Percentiles rank a stretch among this genome's conserved stretches.
Evolutionary conservation across 64 coral and sea anemone genomes (phyloP).

Genomic region (Acropora tenuis): DNA sequence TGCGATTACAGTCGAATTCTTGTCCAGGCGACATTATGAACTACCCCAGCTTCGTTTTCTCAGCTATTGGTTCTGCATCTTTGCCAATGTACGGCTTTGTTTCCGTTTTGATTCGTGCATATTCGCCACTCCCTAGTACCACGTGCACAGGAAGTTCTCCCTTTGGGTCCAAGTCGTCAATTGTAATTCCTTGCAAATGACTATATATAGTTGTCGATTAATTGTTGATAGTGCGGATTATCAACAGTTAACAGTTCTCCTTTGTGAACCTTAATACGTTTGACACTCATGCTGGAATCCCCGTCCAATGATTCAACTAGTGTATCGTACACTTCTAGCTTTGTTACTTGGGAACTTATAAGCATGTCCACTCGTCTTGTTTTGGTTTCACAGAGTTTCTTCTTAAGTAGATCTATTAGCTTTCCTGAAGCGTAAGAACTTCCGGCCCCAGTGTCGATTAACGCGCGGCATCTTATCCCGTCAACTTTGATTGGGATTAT

Average conservation of each 20-base stretch:
- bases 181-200: conserved; percentile 29
- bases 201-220: conserved; percentile 15
- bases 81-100: conserved; percentile 31
- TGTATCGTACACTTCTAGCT: not conserved
- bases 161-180: conserved; percentile 45
- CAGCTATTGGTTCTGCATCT: conserved; percentile 53
- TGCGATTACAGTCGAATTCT: conserved; percentile 2
- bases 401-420: conserved; percentile 18
- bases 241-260: conserved; percentile 55
- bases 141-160: conserved; percentile 41
- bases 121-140: conserved; percentile 35
- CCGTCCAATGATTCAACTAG: conserved; percentile 15
- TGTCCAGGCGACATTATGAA: conserved; percentile 50
- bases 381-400: not conserved
- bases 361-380: conserved; percentile 8
- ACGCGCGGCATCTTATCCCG: not conserved
- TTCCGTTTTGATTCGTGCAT: conserved; percentile 52
- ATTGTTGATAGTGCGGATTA: conserved; percentile 54
- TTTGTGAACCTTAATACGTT: conserved; percentile 60
- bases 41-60: conserved; percentile 61
- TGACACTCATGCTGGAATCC: conserved; percentile 25
- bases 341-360: conserved; percentile 5
- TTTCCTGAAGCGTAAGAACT: conserved; percentile 51
- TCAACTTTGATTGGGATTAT: conserved; percentile 55
- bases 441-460: conserved; percentile 58